Conservation (phyloP, 2,797 vertebrate genomes). For the Tolypeutes matacus region DNA sequence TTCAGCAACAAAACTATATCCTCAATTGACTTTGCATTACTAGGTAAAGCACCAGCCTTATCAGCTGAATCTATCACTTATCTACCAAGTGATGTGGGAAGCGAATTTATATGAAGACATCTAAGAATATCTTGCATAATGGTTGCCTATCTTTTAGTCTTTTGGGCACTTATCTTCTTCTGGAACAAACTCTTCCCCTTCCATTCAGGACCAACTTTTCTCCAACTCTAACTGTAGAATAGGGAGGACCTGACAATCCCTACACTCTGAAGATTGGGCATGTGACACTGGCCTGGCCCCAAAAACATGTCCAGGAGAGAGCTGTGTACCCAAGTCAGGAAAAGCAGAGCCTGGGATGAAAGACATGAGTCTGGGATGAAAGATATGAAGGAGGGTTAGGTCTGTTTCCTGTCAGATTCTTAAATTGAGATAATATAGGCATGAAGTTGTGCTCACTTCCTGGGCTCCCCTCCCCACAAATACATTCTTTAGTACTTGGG, state of each 20-base stretch:
- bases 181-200: not conserved
- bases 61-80: not conserved
- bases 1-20: not conserved
- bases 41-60: not conserved
- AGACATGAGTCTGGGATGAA: not conserved
- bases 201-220: not conserved
- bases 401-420: not conserved
- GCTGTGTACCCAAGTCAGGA: not conserved
- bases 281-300: not conserved
- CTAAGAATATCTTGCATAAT: not conserved
- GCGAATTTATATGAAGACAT: not conserved
- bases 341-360: not conserved
- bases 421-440: not conserved
- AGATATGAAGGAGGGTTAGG: not conserved
- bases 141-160: not conserved
- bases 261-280: no score
- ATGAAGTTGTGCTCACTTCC: not conserved
- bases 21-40: not conserved
- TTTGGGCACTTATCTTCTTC: not conserved
- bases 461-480: fast-evolving
- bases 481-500: not conserved
- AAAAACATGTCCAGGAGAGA: not conserved
- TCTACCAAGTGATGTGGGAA: not conserved
- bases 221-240: not conserved
- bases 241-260: fast-evolving